Conservation (phyloP, 2,888 invertebrate species). For the Timema podura region DNA sequence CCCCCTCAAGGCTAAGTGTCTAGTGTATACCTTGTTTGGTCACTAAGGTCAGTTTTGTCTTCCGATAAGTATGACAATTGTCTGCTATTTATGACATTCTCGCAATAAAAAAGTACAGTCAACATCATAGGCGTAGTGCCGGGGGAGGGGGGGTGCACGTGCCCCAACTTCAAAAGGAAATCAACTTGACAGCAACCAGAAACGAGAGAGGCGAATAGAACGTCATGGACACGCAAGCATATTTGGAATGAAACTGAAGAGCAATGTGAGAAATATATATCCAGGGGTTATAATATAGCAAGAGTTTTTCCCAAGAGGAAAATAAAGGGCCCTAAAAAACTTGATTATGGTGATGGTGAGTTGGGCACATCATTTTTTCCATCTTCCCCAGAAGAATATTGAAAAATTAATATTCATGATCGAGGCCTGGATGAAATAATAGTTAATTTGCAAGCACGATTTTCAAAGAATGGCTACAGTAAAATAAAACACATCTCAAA, state of each 20-base stretch:
- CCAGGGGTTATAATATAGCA: neutral
- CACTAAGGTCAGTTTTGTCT: no score
- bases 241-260: neutral
- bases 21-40: no score
- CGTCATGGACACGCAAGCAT: neutral
- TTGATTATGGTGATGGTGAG: neutral
- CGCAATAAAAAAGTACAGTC: no score
- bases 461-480: neutral
- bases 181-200: no score
- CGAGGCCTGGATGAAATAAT: neutral
- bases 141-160: no score
- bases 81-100: no score
- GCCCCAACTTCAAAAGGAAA: no score
- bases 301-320: neutral
- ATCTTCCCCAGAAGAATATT: neutral
- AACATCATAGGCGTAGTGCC: no score
- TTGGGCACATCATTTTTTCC: neutral
- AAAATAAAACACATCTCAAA: neutral
- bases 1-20: no score
- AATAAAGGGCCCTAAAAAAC: neutral
- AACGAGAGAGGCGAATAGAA: no score
- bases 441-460: neutral
- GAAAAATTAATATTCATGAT: neutral
- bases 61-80: no score
- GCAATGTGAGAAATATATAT: neutral